Evolutionary conservation across 2,113 vertebrate genomes (phyloP), one percentile per base, ranked within the genome.

Genomic region (Serilophus lunatus): DNA sequence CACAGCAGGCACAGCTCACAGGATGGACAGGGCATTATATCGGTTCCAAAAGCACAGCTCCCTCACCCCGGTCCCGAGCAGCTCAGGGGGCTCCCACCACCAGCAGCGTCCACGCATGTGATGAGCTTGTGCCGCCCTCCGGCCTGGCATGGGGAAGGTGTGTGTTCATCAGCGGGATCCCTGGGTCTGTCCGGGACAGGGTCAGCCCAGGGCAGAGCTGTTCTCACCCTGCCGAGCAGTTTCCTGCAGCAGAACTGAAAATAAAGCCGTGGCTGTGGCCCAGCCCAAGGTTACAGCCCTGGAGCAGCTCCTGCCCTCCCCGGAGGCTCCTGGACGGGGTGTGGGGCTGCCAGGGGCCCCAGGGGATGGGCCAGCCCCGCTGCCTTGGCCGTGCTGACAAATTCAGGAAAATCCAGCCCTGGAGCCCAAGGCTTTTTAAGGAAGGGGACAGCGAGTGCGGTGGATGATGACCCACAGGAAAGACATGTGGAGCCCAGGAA

Each of bases 351-450:
- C 75, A 24, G 15, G 4, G 1, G 49, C 17, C 69, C 36, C 63
- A 20, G 63, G 86, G 72, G 61, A 68, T 13, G 57, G 51, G 3
- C 87, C 54, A 31, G 59, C 45, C 45, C 54, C 7, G 2, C n/a
- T 2, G 6, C 59, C 59, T 22, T 18, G 35, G 5, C 0, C 1
- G 36, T 1, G 64, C 47, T 20, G 56, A 64, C 54, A 74, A 56
- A 15, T 29, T 44, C 64, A 50, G 84, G 88, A 76, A 77, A 69
- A 54, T 6, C 6, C 53, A 66, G 51, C 53, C 70, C 71, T 11
- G 54, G 14, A 56, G 65, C 36, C 53, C 57, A 47, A 88, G 79
- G 78, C 86, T 95, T 96, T 95, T 94, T 92, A 95, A 95, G 94
- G 91, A 86, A 97, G 51, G 70, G n/a, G n/a, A 88, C 28, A 19